Conservation (phyloP, 1,140 invertebrate genomes). For the Teleopsis dalmanni region DNA sequence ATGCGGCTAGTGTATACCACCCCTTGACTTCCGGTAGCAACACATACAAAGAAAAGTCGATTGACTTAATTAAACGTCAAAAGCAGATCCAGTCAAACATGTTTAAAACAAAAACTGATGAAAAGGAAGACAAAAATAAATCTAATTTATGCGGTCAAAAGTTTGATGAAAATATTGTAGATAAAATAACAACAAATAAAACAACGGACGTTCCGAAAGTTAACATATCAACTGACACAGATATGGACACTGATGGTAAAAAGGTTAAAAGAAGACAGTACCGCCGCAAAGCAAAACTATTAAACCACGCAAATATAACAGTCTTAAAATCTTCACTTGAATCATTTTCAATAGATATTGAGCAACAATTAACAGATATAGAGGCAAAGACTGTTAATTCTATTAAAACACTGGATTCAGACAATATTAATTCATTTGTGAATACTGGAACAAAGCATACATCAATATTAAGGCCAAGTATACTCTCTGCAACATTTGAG, state of each 20-base stretch:
- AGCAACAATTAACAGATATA: conserved; percentile 29
- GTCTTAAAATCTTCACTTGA: conserved; percentile 33
- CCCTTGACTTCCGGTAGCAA: too few relatives aligned
- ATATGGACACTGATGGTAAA: not conserved
- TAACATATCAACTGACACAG: not conserved
- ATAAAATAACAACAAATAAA: not conserved
- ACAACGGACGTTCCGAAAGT: not conserved
- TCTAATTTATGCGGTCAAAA: not conserved
- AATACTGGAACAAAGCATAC: too few relatives aligned
- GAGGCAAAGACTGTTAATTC: conserved; percentile 22
- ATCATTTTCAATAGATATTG: conserved; percentile 39
- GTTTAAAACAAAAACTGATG: conserved; percentile 5
- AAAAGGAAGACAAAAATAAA: not conserved
- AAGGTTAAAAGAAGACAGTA: conserved; percentile 9
- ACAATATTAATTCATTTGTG: not conserved
- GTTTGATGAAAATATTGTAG: too few relatives aligned
- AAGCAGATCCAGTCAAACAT: conserved; percentile 12
- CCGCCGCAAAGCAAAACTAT: conserved; percentile 10
- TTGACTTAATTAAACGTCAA: not conserved
- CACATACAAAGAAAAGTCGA: not conserved
- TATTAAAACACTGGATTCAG: not conserved
- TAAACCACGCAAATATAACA: conserved; percentile 29
- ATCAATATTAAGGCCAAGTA: conserved; percentile 16
- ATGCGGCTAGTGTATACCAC: too few relatives aligned
- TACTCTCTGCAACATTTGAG: conserved; percentile 13